Conservation (phyloP, 1,140 invertebrate genomes). For the Laupala kohalensis region DNA sequence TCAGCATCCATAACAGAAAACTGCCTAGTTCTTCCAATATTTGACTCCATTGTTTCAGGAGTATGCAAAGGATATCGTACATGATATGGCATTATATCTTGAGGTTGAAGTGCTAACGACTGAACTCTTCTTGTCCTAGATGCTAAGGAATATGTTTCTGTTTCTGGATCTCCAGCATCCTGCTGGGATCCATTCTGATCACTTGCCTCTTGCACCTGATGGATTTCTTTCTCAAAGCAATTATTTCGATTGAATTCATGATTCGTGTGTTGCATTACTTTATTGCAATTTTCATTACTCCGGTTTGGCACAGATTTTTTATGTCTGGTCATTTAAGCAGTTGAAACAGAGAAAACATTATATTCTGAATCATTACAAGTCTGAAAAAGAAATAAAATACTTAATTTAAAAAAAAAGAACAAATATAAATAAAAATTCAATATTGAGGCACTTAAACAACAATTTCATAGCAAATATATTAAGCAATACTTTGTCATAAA, state of each 20-base stretch:
- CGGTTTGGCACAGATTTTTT: neutral
- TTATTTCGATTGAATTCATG: neutral
- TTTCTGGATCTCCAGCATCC: neutral
- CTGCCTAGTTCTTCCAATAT: neutral
- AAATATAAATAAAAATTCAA: too few species aligned
- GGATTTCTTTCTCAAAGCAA: neutral
- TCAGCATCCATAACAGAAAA: neutral
- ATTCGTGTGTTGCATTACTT: neutral
- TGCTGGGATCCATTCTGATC: neutral
- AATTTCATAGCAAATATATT: too few species aligned
- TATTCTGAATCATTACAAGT: too few species aligned
- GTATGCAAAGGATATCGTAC: neutral
- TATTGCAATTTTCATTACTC: neutral
- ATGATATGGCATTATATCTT: neutral
- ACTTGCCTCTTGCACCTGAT: neutral
- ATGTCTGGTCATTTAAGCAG: neutral
- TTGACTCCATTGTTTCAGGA: neutral
- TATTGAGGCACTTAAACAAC: too few species aligned
- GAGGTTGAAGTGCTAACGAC: neutral
- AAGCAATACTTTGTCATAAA: too few species aligned
- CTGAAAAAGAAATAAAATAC: too few species aligned
- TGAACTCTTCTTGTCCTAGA: neutral
- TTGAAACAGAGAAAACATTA: too few species aligned
- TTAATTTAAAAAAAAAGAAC: too few species aligned
- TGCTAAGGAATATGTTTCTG: neutral